phyloP scores from a whole-genome alignment of 2,797 vertebrate species.

The Oreonectes daqikongensis region DNA sequence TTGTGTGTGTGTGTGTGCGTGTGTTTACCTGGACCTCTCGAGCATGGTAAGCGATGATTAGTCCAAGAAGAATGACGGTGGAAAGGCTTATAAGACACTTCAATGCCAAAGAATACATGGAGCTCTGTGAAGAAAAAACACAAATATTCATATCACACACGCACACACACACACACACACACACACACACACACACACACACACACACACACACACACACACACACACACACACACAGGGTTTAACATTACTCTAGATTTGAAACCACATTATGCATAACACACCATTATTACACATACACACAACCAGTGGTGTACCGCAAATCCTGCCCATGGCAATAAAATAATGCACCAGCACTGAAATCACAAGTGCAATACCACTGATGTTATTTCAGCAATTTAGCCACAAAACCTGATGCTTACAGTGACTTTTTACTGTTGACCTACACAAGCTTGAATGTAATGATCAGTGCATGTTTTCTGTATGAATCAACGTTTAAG shows the following conservation, averaged over 20 bases:
- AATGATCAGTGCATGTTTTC: not conserved
- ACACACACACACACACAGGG: slow-evolving; percentile 20
- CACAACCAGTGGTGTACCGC: not conserved
- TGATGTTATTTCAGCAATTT: not conserved
- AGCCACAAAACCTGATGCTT: not conserved
- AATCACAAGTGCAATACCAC: not conserved
- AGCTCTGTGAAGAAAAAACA: slow-evolving; percentile 57
- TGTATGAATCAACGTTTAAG: not conserved
- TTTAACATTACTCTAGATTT: not conserved
- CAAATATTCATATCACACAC: not conserved
- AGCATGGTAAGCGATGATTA: slow-evolving; percentile 97
- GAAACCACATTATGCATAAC: slow-evolving; percentile 9
- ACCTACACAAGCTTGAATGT: not conserved
- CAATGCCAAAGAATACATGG: slow-evolving; percentile 63
- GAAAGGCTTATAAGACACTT: slow-evolving; percentile 97
- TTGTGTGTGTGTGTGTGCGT: slow-evolving; percentile 10
- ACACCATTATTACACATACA: slow-evolving; percentile 20
- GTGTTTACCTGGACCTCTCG: slow-evolving; percentile 92
- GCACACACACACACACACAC: slow-evolving; percentile 34
- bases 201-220: slow-evolving; percentile 37
- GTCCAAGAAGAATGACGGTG: slow-evolving; percentile 92
- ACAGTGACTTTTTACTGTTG: not conserved
- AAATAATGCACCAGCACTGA: not conserved
- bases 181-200: slow-evolving; percentile 23
- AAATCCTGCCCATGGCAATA: not conserved